A percentile compares a stretch with the other conserved stretches of the same genome.
Conservation (phyloP, 2,113 vertebrate genomes). For the Okapia johnstoni region DNA sequence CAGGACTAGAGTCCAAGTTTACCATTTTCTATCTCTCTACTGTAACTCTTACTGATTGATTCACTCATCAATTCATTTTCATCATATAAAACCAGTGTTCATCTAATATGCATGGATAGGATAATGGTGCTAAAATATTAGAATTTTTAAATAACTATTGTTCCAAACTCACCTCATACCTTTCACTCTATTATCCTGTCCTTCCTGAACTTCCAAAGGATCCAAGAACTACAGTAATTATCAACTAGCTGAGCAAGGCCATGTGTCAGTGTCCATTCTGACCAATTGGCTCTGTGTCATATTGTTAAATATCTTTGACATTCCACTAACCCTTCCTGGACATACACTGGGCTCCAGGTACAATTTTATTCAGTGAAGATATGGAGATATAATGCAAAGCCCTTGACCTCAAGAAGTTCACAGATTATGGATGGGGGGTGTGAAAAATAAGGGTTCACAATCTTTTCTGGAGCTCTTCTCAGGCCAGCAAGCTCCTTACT, state of each 20-base stretch:
- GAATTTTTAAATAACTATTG: background rate
- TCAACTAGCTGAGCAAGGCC: background rate
- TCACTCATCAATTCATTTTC: background rate
- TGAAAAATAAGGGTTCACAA: background rate
- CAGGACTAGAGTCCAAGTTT: background rate
- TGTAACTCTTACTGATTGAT: background rate
- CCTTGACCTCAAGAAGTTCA: background rate
- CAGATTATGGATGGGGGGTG: background rate
- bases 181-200: background rate
- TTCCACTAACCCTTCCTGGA: background rate
- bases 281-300: background rate
- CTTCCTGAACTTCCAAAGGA: background rate
- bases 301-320: background rate
- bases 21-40: background rate
- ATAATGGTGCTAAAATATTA: background rate
- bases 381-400: background rate
- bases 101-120: background rate
- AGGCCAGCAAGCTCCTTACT: background rate
- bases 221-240: background rate
- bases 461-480: background rate
- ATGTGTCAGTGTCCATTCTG: background rate
- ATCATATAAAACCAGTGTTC: background rate
- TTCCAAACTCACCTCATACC: background rate
- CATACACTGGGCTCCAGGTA: background rate
- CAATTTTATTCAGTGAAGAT: background rate